Evolutionary conservation across 2,113 vertebrate species (phyloP).

Genomic region (Mirza zaza): DNA sequence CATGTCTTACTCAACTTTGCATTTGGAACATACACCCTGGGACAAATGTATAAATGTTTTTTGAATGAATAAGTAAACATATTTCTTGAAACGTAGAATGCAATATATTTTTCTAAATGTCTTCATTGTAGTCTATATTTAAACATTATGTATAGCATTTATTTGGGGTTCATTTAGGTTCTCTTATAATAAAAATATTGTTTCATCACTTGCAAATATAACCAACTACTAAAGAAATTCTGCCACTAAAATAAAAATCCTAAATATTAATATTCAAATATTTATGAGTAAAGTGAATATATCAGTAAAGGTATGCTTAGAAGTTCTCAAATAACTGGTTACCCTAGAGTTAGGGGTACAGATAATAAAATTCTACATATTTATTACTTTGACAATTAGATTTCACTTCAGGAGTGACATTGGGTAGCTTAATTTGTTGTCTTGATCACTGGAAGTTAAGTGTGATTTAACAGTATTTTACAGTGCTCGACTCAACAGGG

Average conservation of each 20-base stretch:
- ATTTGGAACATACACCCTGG: neutral
- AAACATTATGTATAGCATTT: conserved; percentile 41
- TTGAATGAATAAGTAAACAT: conserved; percentile 43
- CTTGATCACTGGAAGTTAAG: neutral
- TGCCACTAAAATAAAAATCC: conserved; percentile 14
- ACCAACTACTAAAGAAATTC: neutral
- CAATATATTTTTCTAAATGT: conserved; percentile 28
- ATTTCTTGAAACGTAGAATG: conserved; percentile 13
- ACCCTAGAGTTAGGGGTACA: neutral
- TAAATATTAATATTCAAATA: conserved; percentile 36
- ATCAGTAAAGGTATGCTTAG: neutral
- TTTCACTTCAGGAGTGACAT: conserved; percentile 36
- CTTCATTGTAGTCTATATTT: conserved; percentile 26
- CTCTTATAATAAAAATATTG: neutral
- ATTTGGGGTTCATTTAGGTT: neutral
- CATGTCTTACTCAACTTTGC: neutral
- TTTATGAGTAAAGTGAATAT: conserved; percentile 21
- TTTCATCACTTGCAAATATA: conserved; percentile 12
- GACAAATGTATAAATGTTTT: neutral
- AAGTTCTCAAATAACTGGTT: conserved; percentile 10
- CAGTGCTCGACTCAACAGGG: neutral
- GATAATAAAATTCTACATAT: neutral
- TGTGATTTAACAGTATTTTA: neutral
- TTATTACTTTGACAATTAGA: conserved; percentile 13
- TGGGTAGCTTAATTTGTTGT: neutral